Conservation (phyloP, 2,888 invertebrate genomes). For the Melanargia galathea region DNA sequence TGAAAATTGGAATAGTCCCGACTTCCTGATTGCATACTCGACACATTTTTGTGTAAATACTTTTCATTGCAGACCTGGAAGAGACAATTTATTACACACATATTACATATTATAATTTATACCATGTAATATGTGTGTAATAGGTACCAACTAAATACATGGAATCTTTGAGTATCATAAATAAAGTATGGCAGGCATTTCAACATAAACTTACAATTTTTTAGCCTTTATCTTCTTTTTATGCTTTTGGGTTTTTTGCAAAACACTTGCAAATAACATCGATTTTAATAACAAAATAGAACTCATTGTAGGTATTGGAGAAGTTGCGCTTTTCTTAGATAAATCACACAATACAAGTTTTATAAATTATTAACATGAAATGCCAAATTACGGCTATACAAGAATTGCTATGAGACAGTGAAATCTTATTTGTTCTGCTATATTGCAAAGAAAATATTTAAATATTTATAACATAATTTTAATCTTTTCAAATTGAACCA, state of each 20-base stretch:
- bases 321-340: no score
- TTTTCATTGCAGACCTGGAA: slow-evolving; percentile 22
- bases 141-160: no score
- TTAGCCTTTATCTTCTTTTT: slow-evolving; percentile 58
- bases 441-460: no score
- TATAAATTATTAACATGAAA: no score
- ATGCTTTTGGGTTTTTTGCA: slow-evolving; percentile 58
- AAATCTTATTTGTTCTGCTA: no score
- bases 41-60: slow-evolving; percentile 49
- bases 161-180: not conserved
- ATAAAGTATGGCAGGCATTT: not conserved
- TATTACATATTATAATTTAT: not conserved
- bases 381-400: no score
- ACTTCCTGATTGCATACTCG: slow-evolving; percentile 64
- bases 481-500: no score
- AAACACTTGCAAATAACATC: slow-evolving; percentile 65
- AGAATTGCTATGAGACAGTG: no score
- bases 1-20: slow-evolving; percentile 68
- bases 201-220: slow-evolving; percentile 52
- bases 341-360: no score
- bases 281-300: slow-evolving; percentile 69
- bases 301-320: no score
- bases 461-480: no score
- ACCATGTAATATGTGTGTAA: no score
- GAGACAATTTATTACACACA: not conserved